phyloP scores from a whole-genome alignment of 2,888 invertebrate species.

The Idaea biselata region DNA sequence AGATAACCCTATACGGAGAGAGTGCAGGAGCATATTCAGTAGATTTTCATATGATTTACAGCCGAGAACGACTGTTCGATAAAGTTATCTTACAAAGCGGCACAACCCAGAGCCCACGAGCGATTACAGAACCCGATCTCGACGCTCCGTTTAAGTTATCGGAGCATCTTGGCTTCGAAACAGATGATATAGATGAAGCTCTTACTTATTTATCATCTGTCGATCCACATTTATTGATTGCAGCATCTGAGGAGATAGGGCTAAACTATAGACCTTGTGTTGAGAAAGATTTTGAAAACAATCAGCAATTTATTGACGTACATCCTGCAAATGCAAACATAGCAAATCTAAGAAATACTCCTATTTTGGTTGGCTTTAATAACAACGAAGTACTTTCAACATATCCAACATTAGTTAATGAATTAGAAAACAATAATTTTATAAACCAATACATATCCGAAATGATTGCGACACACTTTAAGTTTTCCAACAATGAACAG shows the following conservation, averaged over 20 bases:
- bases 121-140: conserved; percentile 32
- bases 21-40: conserved; percentile 52
- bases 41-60: conserved; percentile 46
- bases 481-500: conserved; percentile 31
- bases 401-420: conserved; percentile 18
- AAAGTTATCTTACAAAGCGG: conserved; percentile 55
- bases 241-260: conserved; percentile 31
- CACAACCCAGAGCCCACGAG: conserved; percentile 29
- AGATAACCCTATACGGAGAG: conserved; percentile 54
- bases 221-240: conserved; percentile 41
- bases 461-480: conserved; percentile 29
- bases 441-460: conserved; percentile 27
- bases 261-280: conserved; percentile 41
- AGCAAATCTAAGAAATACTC: conserved; percentile 29
- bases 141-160: conserved; percentile 41
- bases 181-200: conserved; percentile 39
- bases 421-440: conserved; percentile 14
- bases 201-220: conserved; percentile 40
- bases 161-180: conserved; percentile 38
- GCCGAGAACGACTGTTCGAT: conserved; percentile 45
- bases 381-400: conserved; percentile 32
- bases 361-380: conserved; percentile 42
- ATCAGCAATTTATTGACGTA: conserved; percentile 39
- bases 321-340: conserved; percentile 35
- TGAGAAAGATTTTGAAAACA: conserved; percentile 39